phyloP scores from a whole-genome alignment of 2,113 vertebrate species.

The Podarcis cretensis region DNA sequence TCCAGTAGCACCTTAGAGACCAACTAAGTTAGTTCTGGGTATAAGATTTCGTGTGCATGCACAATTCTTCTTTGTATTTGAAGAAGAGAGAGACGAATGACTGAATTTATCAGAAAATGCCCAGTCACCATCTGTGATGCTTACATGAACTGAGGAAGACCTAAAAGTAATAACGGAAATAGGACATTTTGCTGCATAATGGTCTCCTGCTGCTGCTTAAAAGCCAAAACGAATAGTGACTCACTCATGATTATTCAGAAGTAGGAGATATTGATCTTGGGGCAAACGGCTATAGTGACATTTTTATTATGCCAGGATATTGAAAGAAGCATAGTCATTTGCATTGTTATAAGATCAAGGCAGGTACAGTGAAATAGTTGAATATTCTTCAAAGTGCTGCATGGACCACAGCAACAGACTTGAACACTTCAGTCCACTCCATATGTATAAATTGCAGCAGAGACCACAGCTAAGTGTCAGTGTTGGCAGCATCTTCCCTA shows the following conservation, averaged over 20 bases:
- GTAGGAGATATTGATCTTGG: neutral
- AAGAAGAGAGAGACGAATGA: too few relatives aligned
- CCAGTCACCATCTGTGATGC: neutral
- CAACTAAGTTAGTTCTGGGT: too few relatives aligned
- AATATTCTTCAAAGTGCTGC: neutral
- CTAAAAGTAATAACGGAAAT: neutral
- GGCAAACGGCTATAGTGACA: neutral
- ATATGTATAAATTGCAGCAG: too few relatives aligned
- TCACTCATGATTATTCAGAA: conserved; percentile 15
- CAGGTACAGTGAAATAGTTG: neutral
- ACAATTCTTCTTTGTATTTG: too few relatives aligned
- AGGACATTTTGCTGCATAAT: neutral
- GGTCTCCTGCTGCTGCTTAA: neutral
- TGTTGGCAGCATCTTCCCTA: too few relatives aligned
- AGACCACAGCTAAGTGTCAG: too few relatives aligned
- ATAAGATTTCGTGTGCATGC: too few relatives aligned
- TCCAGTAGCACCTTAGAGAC: too few relatives aligned
- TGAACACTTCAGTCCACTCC: neutral
- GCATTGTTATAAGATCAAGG: conserved; percentile 3
- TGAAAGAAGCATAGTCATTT: conserved; percentile 6
- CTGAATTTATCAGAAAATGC: neutral
- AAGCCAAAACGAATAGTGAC: neutral
- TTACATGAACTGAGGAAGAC: neutral
- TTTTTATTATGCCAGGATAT: conserved; percentile 8
- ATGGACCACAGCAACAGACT: neutral